Evolutionary conservation across 2,888 invertebrate genomes (phyloP).

Genomic region (Isoperla grammatica): DNA sequence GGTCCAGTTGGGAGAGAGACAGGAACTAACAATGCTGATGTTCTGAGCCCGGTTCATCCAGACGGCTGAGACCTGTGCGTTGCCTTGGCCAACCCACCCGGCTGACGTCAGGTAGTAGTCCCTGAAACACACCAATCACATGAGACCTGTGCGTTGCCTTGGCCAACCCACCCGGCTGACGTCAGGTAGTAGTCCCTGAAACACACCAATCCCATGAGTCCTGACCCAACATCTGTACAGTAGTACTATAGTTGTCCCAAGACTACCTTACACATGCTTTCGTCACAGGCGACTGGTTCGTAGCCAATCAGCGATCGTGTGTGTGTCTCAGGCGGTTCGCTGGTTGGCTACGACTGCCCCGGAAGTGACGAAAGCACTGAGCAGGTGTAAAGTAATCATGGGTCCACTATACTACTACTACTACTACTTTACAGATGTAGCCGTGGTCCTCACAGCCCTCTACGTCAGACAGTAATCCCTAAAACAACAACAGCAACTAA

Average conservation of each 20-base stretch:
- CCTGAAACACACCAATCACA: slow-evolving; percentile 49
- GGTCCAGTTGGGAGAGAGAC: slow-evolving; percentile 74
- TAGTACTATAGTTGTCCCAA: not conserved
- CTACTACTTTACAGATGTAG: no score
- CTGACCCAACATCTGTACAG: no score
- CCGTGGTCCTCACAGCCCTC: no score
- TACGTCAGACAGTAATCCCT: no score
- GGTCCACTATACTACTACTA: not conserved
- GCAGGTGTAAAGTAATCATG: not conserved
- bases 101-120: slow-evolving; percentile 91
- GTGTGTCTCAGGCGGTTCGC: no score
- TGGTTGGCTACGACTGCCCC: no score
- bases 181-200: slow-evolving; percentile 87
- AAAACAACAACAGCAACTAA: no score
- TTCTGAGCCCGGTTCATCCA: slow-evolving; percentile 96
- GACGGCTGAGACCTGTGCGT: slow-evolving; percentile 74
- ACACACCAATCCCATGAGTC: slow-evolving; percentile 34
- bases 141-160: slow-evolving; percentile 35
- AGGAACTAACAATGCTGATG: slow-evolving; percentile 79
- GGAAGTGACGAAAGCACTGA: not conserved
- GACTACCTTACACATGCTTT: no score
- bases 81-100: slow-evolving; percentile 77
- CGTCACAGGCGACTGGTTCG: no score
- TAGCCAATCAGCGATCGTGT: no score
- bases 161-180: slow-evolving; percentile 84